Evolutionary conservation across 2,888 invertebrate species (phyloP).

Genomic region (Antheraea assamensis): DNA sequence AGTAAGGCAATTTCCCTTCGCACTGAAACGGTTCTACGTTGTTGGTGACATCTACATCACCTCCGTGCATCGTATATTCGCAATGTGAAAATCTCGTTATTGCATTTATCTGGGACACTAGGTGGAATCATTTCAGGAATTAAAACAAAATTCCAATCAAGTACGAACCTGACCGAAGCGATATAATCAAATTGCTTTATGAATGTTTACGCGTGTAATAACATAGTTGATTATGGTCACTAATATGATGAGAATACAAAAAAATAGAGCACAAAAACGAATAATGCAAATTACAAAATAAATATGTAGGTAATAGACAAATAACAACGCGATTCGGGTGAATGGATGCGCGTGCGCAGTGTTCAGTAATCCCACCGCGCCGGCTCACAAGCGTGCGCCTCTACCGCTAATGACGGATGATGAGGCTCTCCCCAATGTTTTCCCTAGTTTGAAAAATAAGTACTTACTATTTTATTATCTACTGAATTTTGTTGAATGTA

Average conservation of each 20-base stretch:
- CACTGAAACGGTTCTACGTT: no score
- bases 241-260: background rate
- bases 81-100: no score
- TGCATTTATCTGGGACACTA: no score
- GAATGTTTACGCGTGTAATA: background rate
- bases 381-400: background rate
- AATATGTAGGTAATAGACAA: background rate
- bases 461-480: background rate
- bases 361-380: slow-evolving; percentile 17
- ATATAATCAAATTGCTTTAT: background rate
- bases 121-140: no score
- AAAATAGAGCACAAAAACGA: background rate
- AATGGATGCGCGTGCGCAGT: slow-evolving; percentile 27
- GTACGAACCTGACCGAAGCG: background rate
- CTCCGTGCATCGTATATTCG: no score
- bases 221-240: background rate
- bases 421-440: background rate
- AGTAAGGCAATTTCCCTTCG: no score
- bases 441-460: background rate
- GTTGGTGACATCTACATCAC: no score
- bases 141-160: no score
- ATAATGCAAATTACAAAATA: background rate
- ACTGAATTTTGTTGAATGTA: background rate
- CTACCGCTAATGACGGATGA: slow-evolving; percentile 7
- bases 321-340: background rate